Evolutionary conservation across 2,797 vertebrate genomes (phyloP).

Genomic region (Myotis myotis): DNA sequence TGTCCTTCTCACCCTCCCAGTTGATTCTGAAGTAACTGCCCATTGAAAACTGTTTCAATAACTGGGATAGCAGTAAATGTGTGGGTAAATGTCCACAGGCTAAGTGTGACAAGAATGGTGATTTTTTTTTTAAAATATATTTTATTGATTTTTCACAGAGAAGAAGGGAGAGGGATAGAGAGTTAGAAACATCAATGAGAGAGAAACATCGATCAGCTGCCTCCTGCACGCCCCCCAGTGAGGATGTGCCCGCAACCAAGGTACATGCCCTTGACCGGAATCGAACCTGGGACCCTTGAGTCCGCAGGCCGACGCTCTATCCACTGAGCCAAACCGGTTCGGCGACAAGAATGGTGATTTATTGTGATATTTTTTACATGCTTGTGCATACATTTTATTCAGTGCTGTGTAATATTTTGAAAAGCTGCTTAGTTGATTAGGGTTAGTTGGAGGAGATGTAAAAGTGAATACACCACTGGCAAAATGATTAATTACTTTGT

Average conservation of each 20-base stretch:
- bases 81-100: background rate
- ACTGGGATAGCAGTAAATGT: background rate
- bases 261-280: too few relatives aligned
- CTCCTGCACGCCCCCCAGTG: too few relatives aligned
- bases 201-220: too few relatives aligned
- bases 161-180: too few relatives aligned
- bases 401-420: slow-evolving; percentile 22
- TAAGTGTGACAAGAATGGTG: slow-evolving; percentile 1
- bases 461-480: slow-evolving; percentile 6
- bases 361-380: background rate
- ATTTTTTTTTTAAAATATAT: too few relatives aligned
- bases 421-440: background rate
- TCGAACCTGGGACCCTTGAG: too few relatives aligned
- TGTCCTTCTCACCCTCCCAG: background rate
- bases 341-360: background rate
- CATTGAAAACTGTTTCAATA: background rate
- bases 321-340: too few relatives aligned
- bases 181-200: too few relatives aligned
- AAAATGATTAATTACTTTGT: slow-evolving; percentile 39
- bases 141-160: too few relatives aligned
- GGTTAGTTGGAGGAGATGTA: slow-evolving; percentile 28
- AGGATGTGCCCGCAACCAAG: too few relatives aligned
- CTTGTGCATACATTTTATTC: slow-evolving; percentile 32
- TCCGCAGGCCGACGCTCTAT: too few relatives aligned
- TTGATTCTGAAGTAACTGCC: background rate